Percentiles rank a stretch among this genome's conserved stretches.
These are phyloP conservation scores for Pentalonia nigronervosa DNA, from an alignment of 1,140 invertebrate genomes.

Conservation along the genomic window DNA sequence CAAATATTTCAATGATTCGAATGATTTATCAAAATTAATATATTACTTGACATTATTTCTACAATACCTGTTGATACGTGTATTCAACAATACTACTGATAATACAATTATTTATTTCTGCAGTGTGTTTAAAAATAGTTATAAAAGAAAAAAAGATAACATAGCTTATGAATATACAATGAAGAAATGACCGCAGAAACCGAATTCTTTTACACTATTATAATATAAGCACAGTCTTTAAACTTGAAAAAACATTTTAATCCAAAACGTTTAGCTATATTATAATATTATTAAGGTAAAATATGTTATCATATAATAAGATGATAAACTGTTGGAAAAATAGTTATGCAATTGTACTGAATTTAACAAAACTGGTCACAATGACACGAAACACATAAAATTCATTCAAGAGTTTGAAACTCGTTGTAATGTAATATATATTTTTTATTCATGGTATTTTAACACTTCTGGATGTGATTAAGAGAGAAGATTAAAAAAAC, in stretches of 20 bases:
- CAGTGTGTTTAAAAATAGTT: neutral
- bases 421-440: neutral
- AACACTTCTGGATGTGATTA: neutral
- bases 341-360: neutral
- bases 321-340: neutral
- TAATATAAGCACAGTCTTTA: neutral
- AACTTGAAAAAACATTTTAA: neutral
- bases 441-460: neutral
- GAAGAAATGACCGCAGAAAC: neutral
- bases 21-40: neutral
- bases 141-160: constrained; percentile 3
- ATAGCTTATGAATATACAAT: neutral
- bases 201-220: neutral
- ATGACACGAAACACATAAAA: neutral
- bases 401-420: neutral
- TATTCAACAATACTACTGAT: neutral
- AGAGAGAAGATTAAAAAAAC: neutral
- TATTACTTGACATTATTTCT: neutral
- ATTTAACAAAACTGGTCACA: neutral
- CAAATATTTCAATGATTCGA: constrained; percentile 14
- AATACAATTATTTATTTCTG: neutral
- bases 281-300: neutral
- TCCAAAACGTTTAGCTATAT: neutral
- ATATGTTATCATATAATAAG: neutral
- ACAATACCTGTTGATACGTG: constrained; percentile 8